A percentile compares a stretch with the other conserved stretches of the same genome.
Evolutionary conservation across 2,797 vertebrate species (phyloP).

Genomic region (Martes flavigula): DNA sequence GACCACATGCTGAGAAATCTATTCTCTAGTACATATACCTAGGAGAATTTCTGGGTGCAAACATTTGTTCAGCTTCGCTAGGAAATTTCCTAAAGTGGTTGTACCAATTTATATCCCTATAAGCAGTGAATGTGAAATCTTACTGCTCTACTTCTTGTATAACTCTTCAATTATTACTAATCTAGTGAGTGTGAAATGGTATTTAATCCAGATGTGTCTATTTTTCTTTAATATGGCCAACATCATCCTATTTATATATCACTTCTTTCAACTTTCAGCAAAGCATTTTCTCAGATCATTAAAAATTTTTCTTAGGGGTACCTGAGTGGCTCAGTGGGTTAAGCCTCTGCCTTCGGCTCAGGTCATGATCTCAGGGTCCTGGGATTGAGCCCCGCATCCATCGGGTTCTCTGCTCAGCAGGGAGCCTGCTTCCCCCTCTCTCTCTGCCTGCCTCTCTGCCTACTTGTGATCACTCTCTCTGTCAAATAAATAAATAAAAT

Average conservation of each 20-base stretch:
- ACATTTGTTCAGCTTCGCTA: neutral
- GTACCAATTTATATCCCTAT: neutral
- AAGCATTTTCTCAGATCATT: constrained; percentile 24
- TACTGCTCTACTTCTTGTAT: neutral
- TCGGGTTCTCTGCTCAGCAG: too few relatives aligned
- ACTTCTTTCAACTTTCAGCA: constrained; percentile 2
- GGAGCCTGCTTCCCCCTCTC: too few relatives aligned
- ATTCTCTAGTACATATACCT: neutral
- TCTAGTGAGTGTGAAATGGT: neutral
- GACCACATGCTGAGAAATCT: neutral
- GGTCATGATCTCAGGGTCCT: too few relatives aligned
- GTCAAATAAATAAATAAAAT: too few relatives aligned
- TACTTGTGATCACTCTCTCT: too few relatives aligned
- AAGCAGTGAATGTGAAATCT: neutral
- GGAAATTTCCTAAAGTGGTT: neutral
- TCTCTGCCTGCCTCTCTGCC: too few relatives aligned
- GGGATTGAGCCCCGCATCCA: too few relatives aligned
- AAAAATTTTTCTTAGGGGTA: neutral
- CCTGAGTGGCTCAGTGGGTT: too few relatives aligned
- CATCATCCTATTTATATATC: neutral
- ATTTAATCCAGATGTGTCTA: neutral
- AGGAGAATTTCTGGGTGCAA: neutral
- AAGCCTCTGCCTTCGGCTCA: too few relatives aligned
- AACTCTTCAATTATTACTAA: constrained; percentile 29
- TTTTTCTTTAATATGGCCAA: constrained; percentile 12